phyloP scores from a whole-genome alignment of 2,888 invertebrate species.

The Drosophila paramelanica region DNA sequence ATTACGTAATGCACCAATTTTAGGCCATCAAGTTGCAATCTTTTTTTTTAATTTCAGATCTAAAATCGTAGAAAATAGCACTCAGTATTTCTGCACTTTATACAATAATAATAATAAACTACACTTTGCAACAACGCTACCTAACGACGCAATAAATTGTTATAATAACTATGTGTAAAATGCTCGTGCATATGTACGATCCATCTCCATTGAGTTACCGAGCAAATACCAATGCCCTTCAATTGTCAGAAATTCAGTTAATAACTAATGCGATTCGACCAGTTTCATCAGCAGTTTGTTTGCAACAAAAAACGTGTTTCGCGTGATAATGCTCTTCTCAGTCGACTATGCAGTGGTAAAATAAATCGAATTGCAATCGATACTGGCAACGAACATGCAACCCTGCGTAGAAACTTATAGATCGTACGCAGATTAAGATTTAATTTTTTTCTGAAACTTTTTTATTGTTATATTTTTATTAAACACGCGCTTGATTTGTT shows the following conservation, averaged over 20 bases:
- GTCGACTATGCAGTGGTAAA: neutral
- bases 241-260: neutral
- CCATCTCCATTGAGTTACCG: neutral
- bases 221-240: neutral
- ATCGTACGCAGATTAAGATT: slow-evolving; percentile 17
- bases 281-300: slow-evolving; percentile 17
- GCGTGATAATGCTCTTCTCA: slow-evolving; percentile 33
- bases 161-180: slow-evolving; percentile 9
- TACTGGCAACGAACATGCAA: slow-evolving; percentile 25
- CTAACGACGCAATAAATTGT: slow-evolving; percentile 48
- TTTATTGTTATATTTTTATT: slow-evolving; percentile 13
- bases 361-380: slow-evolving; percentile 55
- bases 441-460: slow-evolving; percentile 2
- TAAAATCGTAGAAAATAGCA: slow-evolving; percentile 59
- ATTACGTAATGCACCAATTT: slow-evolving; percentile 67
- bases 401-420: slow-evolving; percentile 35
- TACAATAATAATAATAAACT: slow-evolving; percentile 8
- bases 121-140: slow-evolving; percentile 26
- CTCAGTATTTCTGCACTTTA: slow-evolving; percentile 44
- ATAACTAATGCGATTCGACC: slow-evolving; percentile 1
- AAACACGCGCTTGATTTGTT: slow-evolving; percentile 25
- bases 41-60: slow-evolving; percentile 35
- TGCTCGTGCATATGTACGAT: neutral
- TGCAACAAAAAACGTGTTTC: slow-evolving; percentile 58
- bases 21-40: slow-evolving; percentile 43